phyloP scores from a whole-genome alignment of 37 sponge, comb jelly and placozoan species.

The Ephydatia muelleri region DNA sequence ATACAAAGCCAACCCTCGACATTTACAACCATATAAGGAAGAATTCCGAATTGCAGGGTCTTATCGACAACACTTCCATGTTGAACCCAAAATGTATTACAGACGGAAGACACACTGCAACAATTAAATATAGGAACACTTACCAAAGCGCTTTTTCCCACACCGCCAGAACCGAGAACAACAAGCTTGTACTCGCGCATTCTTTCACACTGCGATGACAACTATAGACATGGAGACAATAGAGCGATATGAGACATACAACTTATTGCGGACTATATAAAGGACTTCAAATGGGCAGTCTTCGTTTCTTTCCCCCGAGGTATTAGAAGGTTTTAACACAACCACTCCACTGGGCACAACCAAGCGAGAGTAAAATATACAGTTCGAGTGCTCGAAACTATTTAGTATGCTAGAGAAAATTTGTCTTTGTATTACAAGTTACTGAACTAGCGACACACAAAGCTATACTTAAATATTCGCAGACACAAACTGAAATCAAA shows the following conservation, averaged over 20 bases:
- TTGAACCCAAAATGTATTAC: neutral
- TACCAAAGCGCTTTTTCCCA: slow-evolving; percentile 96
- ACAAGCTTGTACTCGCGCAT: slow-evolving; percentile 99
- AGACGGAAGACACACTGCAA: neutral
- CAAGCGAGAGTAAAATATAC: too few species aligned
- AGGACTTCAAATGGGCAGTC: too few species aligned
- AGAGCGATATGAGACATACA: too few species aligned
- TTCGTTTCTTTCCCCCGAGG: too few species aligned
- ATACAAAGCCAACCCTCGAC: neutral
- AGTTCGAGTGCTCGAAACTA: too few species aligned
- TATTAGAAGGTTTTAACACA: too few species aligned
- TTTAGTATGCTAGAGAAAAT: too few species aligned
- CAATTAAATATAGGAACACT: slow-evolving; percentile 41
- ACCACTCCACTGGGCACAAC: too few species aligned
- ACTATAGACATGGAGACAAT: neutral
- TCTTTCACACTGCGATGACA: neutral
- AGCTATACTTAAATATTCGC: too few species aligned
- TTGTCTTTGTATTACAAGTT: too few species aligned
- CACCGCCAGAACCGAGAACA: slow-evolving; percentile 98
- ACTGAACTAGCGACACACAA: too few species aligned
- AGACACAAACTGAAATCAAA: neutral
- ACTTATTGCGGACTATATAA: too few species aligned
- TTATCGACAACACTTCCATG: neutral
- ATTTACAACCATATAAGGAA: neutral
- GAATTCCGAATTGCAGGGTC: neutral